Base-by-base conservation (phyloP, 2,888 invertebrate species). In the Eristalis tenax region DNA sequence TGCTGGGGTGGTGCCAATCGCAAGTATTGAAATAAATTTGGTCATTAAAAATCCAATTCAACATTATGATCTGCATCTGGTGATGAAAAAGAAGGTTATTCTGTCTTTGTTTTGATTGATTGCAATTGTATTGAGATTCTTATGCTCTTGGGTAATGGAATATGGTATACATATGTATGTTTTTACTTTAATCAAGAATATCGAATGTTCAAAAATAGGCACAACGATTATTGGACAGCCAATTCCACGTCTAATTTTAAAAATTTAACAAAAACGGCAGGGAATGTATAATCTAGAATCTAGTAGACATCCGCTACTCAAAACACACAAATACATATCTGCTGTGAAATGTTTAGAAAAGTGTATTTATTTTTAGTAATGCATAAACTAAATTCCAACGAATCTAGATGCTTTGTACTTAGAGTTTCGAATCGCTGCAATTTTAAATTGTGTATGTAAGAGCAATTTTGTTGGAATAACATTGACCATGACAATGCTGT, bases 361-460 rank as follows among this genome's bases (percentile, higher is more conserved):
- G 8, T n/a, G 32, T 59, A 35, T 79, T 79, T 79, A 79, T 73
- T 79, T 79, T 66, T 71, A 79, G 65, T 61, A 65, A 11, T 70
- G 35, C 26, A 77, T 40, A 35, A 63, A 26, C 35, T 23, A 59
- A 63, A 77, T 77, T 69, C 61, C 32, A 69, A 35, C 61, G 77
- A 50, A 32, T 68, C n/a, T 50, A 56, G n/a, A 32, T 22, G 32
- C 40, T 13, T 50, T 18, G n/a, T 15, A 59, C 59, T 22, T 28
- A 65, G 57, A 63, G 15, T 38, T 18, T 69, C 6, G 66, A 28
- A 50, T 6, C 50, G 50, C 8, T 63, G 73, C 43, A 63, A 43
- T 50, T 32, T 56, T 1, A 18, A 50, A 50, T 50, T 50, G 50
- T 18, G 50, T 18, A 43, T 15, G n/a, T 50, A 18, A 18, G 4